phyloP scores from a whole-genome alignment of 2,888 invertebrate genomes.

The Apoderus coryli region DNA sequence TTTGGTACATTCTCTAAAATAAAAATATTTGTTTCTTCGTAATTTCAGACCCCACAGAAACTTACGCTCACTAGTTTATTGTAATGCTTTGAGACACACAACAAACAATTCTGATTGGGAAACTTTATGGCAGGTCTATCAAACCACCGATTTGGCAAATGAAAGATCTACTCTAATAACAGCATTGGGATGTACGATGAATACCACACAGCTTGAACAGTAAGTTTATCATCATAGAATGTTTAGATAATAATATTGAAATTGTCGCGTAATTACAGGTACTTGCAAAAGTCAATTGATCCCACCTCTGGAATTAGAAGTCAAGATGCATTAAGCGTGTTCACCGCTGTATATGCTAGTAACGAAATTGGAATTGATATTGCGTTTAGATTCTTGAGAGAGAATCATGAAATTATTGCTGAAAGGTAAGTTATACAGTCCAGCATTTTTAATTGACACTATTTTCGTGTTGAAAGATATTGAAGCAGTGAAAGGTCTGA shows the following conservation, averaged over 20 bases:
- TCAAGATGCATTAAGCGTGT: constrained; percentile 33
- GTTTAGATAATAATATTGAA: too few species aligned
- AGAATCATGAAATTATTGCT: constrained; percentile 30
- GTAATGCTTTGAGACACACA: constrained; percentile 1
- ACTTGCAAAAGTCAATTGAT: constrained; percentile 19
- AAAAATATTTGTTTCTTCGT: too few species aligned
- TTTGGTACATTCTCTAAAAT: too few species aligned
- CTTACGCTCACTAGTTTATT: neutral
- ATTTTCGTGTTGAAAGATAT: neutral
- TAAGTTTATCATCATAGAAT: constrained; percentile 1
- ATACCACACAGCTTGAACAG: neutral
- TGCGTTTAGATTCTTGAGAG: constrained; percentile 36
- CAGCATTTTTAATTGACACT: neutral
- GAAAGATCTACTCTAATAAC: neutral
- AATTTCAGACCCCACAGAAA: neutral
- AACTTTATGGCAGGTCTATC: neutral
- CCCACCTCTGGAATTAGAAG: constrained; percentile 29
- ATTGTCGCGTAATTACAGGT: too few species aligned
- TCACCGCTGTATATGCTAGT: constrained; percentile 36
- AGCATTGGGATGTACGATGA: neutral
- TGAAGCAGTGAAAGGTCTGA: too few species aligned
- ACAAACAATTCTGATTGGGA: neutral
- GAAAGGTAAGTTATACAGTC: constrained; percentile 14
- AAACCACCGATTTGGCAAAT: neutral
- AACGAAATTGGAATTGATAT: constrained; percentile 38